Evolutionary conservation across 1,140 invertebrate species (phyloP), one percentile per base, ranked within the genome.

Genomic region (Bombus superbus): DNA sequence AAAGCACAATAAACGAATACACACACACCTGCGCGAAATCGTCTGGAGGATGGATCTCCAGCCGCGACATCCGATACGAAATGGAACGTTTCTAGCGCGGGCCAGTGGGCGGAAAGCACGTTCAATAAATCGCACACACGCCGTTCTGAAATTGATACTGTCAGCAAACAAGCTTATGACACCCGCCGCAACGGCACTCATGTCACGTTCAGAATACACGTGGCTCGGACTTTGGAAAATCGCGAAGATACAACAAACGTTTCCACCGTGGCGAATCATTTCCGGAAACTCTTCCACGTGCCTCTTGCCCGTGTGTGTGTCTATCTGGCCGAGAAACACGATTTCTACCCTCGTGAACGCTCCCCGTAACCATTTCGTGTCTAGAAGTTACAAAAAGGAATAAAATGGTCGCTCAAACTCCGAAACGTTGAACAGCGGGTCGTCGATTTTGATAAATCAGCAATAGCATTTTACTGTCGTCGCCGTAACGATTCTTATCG

Each of bases 141-240:
- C 90, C 90, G 91, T 91, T 89, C 89, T 83, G 86, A 92, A 92
- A 94, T 92, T 93, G 92, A 93, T 94, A 93, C 91, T 92, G 93
- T 94, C 89, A 88, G 90, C 92, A 93, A 94, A 93, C 92, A 93
- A 85, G 90, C 84, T 90, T 89, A 91, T 90, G 90, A 89, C 85
- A 84, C 80, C 68, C 81, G 73, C 86, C 86, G 71, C 76, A 81
- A 88, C 84, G 86, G 73, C 86, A 80, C 71, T 87, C 76, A 77
- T 86, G 88, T 92, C 91, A 93, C 92, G 92, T 93, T 91, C 88
- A 64, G 81, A 76, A 85, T 82, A 89, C 89, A 89, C 85, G 88
- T 68, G 88, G 77, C 83, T 28, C 72, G 66, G 68, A 84, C 89
- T 84, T 79, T 25, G 75, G 77, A 78, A 89, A 87, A 89, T 87